Evolutionary conservation across 92 coral and sea anemone species (phyloP).

Genomic region (Phenganax marumi): DNA sequence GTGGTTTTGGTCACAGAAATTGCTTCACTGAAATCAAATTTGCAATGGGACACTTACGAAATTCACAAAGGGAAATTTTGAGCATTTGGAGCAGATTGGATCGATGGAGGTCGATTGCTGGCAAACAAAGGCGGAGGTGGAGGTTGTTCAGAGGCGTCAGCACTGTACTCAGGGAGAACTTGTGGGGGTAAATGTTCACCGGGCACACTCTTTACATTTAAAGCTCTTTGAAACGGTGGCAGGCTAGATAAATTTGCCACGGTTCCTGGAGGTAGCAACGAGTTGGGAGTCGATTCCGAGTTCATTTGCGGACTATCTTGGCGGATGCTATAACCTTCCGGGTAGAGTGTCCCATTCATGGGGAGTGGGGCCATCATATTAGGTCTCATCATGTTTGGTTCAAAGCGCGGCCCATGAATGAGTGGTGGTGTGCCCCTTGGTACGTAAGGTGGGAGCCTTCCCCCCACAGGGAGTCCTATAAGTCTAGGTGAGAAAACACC

Average conservation of each 20-base stretch:
- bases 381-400: not conserved
- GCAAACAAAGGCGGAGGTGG: constrained; percentile 25
- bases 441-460: not conserved
- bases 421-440: constrained; percentile 13
- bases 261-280: not conserved
- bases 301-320: too few relatives aligned
- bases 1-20: too few relatives aligned
- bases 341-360: not conserved
- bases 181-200: not conserved
- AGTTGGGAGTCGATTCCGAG: too few relatives aligned
- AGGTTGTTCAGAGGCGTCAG: not conserved
- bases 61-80: too few relatives aligned
- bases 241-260: not conserved
- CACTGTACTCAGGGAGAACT: not conserved
- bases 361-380: not conserved
- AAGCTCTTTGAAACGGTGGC: not conserved
- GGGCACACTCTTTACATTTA: not conserved
- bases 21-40: too few relatives aligned
- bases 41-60: too few relatives aligned
- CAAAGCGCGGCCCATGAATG: not conserved
- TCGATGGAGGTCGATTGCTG: not conserved
- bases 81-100: too few relatives aligned
- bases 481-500: not conserved
- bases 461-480: not conserved
- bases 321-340: not conserved